Base-by-base conservation (phyloP, 2,888 invertebrate species). In the Pollenia angustigena region DNA sequence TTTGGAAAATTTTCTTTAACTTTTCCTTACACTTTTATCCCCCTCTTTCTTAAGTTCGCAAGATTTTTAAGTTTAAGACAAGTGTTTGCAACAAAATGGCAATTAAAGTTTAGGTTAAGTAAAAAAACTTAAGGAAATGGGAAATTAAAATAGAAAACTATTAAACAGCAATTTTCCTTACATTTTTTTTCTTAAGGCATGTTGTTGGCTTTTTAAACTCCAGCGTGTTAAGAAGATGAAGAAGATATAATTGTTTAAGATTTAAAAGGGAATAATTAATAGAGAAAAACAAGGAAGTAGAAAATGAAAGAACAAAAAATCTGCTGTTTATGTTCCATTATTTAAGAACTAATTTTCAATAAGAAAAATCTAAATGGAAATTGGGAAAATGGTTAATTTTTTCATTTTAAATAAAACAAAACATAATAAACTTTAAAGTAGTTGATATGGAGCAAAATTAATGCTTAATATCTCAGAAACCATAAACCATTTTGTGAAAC, bases 81-180 rank as follows among this genome's bases (percentile, higher is more conserved):
- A 84, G 72, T 48, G 52, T 54, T 83, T 79, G 32, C 44, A 60
- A 42, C 18, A 66, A 68, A 79, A 79, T 52, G 79, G 44, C 66
- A 79, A 74, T 74, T 79, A 79, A 79, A 71, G 14, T 42, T 44
- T 58, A 32, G 44, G 16, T 16, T 23, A 9, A 44, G 42, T 48
- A 78, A 46, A 54, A 54, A 64, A 75, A 46, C 32, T 32, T 32
- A 52, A 44, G 52, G 52, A 72, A 79, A 72, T 79, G 58, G 18
- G 58, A 66, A 78, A 64, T 66, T 72, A 78, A 50, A 68, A 68
- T 40, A 62, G 75, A 82, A 71, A 71, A 50, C 52, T 78, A 82
- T 78, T 78, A 68, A 78, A 83, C 18, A 78, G 54, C 76, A 69
- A 82, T 76, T 74, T 69, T 32, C 40, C 11, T 40, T 62, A 42